Conservation (phyloP, 2,888 invertebrate species). For the Dyspetes luteomarginatus region DNA sequence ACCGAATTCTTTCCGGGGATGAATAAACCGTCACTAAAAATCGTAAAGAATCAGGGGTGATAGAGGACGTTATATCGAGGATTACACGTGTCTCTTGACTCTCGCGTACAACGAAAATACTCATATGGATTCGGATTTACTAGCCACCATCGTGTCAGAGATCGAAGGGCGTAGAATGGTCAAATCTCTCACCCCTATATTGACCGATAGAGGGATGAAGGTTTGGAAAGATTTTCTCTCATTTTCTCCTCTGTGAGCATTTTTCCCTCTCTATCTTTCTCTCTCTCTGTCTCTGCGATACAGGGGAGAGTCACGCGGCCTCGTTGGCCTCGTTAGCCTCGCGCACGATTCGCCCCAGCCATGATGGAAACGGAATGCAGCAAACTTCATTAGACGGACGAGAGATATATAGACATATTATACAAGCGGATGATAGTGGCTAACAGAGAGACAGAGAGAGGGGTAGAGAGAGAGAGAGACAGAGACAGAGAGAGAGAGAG, state of each 20-base stretch:
- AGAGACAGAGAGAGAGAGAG: conserved; percentile 9
- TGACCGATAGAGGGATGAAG: not conserved
- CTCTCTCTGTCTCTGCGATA: not conserved
- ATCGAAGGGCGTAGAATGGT: not conserved
- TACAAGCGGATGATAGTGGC: conserved; percentile 20
- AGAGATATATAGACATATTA: conserved; percentile 5
- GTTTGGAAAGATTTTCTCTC: not conserved
- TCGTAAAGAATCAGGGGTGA: too few relatives aligned
- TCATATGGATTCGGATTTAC: too few relatives aligned
- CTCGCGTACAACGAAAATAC: too few relatives aligned
- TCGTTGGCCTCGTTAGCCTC: conserved; percentile 62
- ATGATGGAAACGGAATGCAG: conserved; percentile 64
- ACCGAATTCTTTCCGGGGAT: too few relatives aligned
- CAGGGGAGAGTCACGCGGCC: conserved; percentile 43
- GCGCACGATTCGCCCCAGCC: conserved; percentile 48
- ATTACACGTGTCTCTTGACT: too few relatives aligned
- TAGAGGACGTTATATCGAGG: too few relatives aligned
- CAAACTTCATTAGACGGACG: conserved; percentile 64
- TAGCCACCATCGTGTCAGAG: not conserved
- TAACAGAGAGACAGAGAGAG: conserved; percentile 14
- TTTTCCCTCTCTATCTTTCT: not conserved
- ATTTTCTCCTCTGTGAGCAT: too few relatives aligned
- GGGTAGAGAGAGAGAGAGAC: conserved; percentile 25
- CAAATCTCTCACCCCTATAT: not conserved
- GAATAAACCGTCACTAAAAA: too few relatives aligned